Evolutionary conservation across 1,140 invertebrate species (phyloP).

Genomic region (Meloidogyne floridensis): DNA sequence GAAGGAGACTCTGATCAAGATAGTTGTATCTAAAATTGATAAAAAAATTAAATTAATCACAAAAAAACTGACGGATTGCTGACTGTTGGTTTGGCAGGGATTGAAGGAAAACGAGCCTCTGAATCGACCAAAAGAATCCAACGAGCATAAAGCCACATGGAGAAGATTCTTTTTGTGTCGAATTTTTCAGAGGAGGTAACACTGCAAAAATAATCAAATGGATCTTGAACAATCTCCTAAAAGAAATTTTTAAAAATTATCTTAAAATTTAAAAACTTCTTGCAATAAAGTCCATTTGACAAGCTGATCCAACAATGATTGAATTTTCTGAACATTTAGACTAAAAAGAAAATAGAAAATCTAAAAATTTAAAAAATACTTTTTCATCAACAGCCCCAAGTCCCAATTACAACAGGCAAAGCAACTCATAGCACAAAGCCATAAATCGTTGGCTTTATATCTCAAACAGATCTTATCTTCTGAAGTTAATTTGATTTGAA

Average conservation of each 20-base stretch:
- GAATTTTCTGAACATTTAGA: slow-evolving; percentile 27
- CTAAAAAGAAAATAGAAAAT: slow-evolving; percentile 28
- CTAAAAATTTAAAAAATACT: slow-evolving; percentile 12
- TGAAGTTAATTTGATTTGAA: not conserved
- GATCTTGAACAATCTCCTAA: not conserved
- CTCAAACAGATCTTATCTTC: slow-evolving; percentile 32
- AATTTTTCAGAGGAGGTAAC: not conserved
- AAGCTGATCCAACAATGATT: slow-evolving; percentile 26
- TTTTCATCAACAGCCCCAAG: slow-evolving; percentile 37
- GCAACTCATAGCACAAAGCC: slow-evolving; percentile 40
- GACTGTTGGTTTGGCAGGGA: slow-evolving; percentile 32
- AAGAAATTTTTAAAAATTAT: not conserved
- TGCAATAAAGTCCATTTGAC: slow-evolving; percentile 25
- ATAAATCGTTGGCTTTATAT: slow-evolving; percentile 37
- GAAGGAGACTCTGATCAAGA: slow-evolving; percentile 28
- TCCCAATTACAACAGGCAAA: slow-evolving; percentile 37
- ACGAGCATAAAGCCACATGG: slow-evolving; percentile 34
- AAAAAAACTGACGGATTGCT: slow-evolving; percentile 40
- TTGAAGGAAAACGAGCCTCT: slow-evolving; percentile 37
- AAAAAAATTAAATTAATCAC: not conserved
- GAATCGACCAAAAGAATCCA: slow-evolving; percentile 37
- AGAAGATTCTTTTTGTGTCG: slow-evolving; percentile 15
- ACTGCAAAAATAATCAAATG: slow-evolving; percentile 1
- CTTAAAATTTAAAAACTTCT: not conserved
- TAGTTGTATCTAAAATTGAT: slow-evolving; percentile 7